Conservation (phyloP, 2,888 invertebrate genomes). For the Amiota communis region DNA sequence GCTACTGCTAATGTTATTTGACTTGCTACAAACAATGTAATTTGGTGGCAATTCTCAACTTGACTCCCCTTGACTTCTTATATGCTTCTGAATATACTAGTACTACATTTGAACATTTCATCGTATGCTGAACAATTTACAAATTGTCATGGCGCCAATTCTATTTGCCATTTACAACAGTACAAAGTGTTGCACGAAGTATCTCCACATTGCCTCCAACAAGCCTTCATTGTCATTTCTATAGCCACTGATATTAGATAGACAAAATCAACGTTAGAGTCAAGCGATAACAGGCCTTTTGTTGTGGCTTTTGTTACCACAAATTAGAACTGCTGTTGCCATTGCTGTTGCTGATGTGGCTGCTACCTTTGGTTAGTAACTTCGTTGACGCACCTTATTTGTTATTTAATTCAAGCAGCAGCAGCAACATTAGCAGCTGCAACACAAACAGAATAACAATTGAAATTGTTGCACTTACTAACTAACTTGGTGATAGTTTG, state of each 20-base stretch:
- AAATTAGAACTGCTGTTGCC: slow-evolving; percentile 13
- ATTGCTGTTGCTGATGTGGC: too few species aligned
- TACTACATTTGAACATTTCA: neutral
- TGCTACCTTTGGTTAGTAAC: too few species aligned
- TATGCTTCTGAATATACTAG: too few species aligned
- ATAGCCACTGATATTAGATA: too few species aligned
- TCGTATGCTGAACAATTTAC: slow-evolving; percentile 22
- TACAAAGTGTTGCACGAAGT: neutral
- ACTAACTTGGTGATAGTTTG: too few species aligned
- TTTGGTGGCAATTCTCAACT: too few species aligned
- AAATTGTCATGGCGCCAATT: slow-evolving; percentile 24
- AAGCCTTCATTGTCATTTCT: neutral
- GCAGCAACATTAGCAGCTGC: neutral
- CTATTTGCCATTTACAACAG: neutral
- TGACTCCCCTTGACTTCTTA: too few species aligned
- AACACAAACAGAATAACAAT: too few species aligned
- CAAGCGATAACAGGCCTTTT: neutral
- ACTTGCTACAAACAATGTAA: too few species aligned
- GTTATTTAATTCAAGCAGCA: slow-evolving; percentile 1
- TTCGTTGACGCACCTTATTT: slow-evolving; percentile 23
- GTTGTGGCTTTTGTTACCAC: slow-evolving; percentile 21
- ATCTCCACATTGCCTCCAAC: neutral
- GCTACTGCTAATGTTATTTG: too few species aligned
- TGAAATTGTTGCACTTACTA: too few species aligned
- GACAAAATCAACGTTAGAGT: neutral